These are phyloP conservation scores for Contarinia nasturtii DNA, from an alignment of 1,140 invertebrate genomes.

Conservation along the genomic window DNA sequence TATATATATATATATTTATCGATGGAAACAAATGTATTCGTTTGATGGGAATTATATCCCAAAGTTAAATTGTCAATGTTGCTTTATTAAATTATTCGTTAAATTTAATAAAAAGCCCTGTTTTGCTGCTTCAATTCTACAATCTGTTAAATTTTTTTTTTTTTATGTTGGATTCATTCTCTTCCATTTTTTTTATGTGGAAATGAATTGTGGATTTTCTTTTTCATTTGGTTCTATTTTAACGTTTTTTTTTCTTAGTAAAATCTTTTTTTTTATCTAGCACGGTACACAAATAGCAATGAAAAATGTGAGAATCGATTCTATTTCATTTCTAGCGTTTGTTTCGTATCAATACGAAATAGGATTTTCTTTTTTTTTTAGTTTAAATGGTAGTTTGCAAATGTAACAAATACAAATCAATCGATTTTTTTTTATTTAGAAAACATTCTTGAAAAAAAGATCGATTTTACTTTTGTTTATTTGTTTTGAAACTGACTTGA, in stretches of 20 bases:
- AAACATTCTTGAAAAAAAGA: background rate
- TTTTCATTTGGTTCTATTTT: background rate
- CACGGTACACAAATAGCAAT: background rate
- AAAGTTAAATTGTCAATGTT: background rate
- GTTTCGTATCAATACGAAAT: conserved; percentile 7
- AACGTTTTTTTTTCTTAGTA: background rate
- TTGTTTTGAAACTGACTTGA: conserved; percentile 96
- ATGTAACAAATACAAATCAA: no score
- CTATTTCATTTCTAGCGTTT: conserved; percentile 10
- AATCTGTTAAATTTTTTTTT: no score
- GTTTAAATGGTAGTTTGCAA: background rate
- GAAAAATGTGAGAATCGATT: no score
- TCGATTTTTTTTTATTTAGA: background rate
- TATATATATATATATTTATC: no score
- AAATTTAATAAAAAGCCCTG: no score
- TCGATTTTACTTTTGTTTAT: conserved; percentile 46
- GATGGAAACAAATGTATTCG: no score
- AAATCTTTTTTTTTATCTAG: background rate
- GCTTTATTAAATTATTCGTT: background rate
- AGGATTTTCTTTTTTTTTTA: conserved; percentile 4
- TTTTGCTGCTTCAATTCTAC: no score
- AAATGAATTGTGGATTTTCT: no score
- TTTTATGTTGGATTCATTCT: background rate
- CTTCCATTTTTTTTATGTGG: background rate
- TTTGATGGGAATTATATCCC: background rate